Percentiles rank a stretch among this genome's conserved stretches.
phyloP scores from a whole-genome alignment of 2,888 invertebrate genomes.

The Hemistola chrysoprasaria region DNA sequence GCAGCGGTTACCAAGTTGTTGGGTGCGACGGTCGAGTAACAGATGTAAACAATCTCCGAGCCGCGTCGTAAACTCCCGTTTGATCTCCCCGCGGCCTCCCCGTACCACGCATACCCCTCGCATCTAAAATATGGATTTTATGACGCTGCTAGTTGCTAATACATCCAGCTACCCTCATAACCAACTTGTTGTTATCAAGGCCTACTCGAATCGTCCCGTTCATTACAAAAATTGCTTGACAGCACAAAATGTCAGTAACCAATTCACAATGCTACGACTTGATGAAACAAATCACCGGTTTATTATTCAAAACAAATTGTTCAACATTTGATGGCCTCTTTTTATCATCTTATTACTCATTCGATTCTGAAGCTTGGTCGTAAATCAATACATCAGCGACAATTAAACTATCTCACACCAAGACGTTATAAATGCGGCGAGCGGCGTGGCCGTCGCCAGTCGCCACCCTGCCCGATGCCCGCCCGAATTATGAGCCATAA shows the following conservation, averaged over 20 bases:
- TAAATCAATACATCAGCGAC: constrained; percentile 43
- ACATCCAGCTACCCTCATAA: constrained; percentile 72
- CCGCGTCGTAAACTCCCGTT: constrained; percentile 77
- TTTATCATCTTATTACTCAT: constrained; percentile 15
- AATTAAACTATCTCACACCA: constrained; percentile 37
- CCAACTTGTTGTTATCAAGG: constrained; percentile 29
- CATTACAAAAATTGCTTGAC: too few species aligned
- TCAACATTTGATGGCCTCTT: constrained; percentile 9
- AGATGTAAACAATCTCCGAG: constrained; percentile 80
- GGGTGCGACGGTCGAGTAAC: constrained; percentile 67
- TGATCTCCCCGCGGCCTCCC: constrained; percentile 66
- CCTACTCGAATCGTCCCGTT: too few species aligned
- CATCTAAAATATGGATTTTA: constrained; percentile 80
- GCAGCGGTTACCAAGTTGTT: constrained; percentile 75
- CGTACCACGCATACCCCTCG: constrained; percentile 44
- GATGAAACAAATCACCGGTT: not conserved
- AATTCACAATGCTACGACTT: not conserved
- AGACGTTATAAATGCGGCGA: constrained; percentile 58
- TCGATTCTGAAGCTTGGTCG: constrained; percentile 20
- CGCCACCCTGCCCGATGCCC: constrained; percentile 47
- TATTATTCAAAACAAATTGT: not conserved
- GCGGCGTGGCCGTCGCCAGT: too few species aligned
- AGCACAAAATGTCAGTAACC: constrained; percentile 8
- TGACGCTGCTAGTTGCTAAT: constrained; percentile 72
- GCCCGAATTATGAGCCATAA: constrained; percentile 72